A percentile compares a stretch with the other conserved stretches of the same genome.
phyloP scores from a whole-genome alignment of 2,113 vertebrate species.

The Baryphthengus martii region DNA sequence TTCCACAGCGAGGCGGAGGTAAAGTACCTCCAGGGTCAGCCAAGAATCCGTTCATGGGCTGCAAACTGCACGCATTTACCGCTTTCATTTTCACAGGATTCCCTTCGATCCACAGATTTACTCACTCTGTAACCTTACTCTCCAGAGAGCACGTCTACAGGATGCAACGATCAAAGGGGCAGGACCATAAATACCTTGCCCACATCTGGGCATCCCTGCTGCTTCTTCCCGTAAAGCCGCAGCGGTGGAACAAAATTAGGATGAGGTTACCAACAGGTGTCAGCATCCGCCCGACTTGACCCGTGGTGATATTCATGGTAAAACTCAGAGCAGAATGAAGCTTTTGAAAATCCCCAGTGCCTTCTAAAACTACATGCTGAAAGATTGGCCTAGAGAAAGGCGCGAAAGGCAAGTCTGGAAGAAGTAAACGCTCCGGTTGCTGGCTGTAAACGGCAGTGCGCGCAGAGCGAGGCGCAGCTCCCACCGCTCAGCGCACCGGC shows the following conservation, averaged over 20 bases:
- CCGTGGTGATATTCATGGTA: not conserved
- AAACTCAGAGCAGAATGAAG: not conserved
- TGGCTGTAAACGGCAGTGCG: not conserved
- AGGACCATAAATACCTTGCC: not conserved
- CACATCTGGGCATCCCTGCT: not conserved
- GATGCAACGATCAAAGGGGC: not conserved
- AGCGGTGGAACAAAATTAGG: not conserved
- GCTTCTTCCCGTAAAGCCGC: not conserved
- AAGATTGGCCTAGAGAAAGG: not conserved
- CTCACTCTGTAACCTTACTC: not conserved
- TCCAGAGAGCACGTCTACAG: not conserved
- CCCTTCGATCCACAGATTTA: not conserved
- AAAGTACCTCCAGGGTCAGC: not conserved
- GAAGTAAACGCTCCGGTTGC: not conserved
- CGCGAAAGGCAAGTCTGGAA: not conserved
- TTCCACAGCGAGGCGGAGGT: not conserved
- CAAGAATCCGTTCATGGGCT: not conserved
- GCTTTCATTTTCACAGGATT: not conserved
- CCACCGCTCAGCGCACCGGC: rapidly evolving
- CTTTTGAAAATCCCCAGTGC: not conserved
- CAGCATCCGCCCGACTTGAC: not conserved
- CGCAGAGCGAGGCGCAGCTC: not conserved
- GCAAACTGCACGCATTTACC: not conserved
- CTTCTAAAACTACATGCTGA: not conserved
- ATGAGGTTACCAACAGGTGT: not conserved